Base-by-base conservation (phyloP, 2,888 invertebrate genomes). In the Orgyia antiqua region DNA sequence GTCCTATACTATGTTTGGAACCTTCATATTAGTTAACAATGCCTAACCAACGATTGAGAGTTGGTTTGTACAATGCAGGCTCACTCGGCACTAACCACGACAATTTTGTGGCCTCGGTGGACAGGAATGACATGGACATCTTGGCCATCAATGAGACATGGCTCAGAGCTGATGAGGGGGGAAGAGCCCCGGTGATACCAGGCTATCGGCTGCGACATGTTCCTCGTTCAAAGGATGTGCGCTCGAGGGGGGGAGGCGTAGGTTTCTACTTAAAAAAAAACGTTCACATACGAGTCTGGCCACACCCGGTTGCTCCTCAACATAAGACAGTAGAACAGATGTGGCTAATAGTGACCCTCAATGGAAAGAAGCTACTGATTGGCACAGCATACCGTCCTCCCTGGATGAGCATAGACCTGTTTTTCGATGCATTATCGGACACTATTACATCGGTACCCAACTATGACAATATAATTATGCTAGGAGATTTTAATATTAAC, bases 91-190 rank as follows among this genome's bases (percentile, higher is more conserved):
- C 23, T 23, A 23, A 10, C 10, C 23, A 23, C 4, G 10, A 23
- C 10, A 10, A 10, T 3, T 23, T 23, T 10, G 3, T 23, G 3
- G 2, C 2, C 4, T 9, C 23, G 4, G 10, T 23, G 10, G 11
- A 8, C 10, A 4, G 10, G 3, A 4, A 23, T 23, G 7, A 23
- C 4, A 9, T 13, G 5, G 25, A 25, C 6, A 11, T 25, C 4
- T 13, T 25, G 25, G 25, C 25, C 2, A 13, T 28, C 1, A 28
- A 28, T n/a, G 28, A 28, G 7, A 28, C 28, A 2, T 28, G 28
- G 28, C 21, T 28, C 2, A n/a, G 21, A 10, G 3, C 9, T 2
- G 28, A 21, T 2, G 21, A 28, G 12, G 28, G 21, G 3, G 28
- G 21, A 1, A 13, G 28, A 6, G 28, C 28, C 4, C 21, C 28